These are phyloP conservation scores for Cheilosia urbana DNA, from an alignment of 2,888 invertebrate genomes.

Conservation along the genomic window DNA sequence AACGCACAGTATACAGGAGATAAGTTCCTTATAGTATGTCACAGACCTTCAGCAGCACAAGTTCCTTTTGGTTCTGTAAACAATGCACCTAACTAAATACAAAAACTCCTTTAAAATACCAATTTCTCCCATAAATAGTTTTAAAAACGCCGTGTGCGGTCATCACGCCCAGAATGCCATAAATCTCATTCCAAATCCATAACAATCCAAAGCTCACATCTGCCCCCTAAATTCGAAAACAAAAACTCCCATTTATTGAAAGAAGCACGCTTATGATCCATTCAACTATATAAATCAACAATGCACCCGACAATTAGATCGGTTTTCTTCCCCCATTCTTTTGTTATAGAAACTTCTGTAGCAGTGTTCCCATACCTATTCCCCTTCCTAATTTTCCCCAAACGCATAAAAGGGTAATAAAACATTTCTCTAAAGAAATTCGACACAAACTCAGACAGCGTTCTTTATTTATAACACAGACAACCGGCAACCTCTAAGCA, in stretches of 20 bases:
- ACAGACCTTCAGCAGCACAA: no score
- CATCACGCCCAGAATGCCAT: neutral
- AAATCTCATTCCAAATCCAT: neutral
- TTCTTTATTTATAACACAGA: neutral
- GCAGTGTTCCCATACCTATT: neutral
- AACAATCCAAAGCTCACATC: neutral
- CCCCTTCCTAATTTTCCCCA: neutral
- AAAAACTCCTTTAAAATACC: neutral
- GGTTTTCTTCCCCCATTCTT: neutral
- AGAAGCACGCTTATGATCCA: neutral
- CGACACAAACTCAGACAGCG: neutral
- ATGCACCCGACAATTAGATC: slow-evolving; percentile 8
- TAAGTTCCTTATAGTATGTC: no score
- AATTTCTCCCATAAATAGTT: neutral
- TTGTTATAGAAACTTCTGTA: neutral
- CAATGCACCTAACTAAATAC: no score
- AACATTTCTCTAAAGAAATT: neutral
- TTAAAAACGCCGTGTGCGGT: neutral
- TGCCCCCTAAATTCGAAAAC: neutral
- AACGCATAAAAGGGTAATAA: neutral
- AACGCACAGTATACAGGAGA: no score
- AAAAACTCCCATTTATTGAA: no score
- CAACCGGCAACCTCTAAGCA: neutral
- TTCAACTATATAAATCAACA: slow-evolving; percentile 17
- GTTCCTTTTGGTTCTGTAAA: no score